phyloP scores from a whole-genome alignment of 2,888 invertebrate species.

The Luperina nickerlii region DNA sequence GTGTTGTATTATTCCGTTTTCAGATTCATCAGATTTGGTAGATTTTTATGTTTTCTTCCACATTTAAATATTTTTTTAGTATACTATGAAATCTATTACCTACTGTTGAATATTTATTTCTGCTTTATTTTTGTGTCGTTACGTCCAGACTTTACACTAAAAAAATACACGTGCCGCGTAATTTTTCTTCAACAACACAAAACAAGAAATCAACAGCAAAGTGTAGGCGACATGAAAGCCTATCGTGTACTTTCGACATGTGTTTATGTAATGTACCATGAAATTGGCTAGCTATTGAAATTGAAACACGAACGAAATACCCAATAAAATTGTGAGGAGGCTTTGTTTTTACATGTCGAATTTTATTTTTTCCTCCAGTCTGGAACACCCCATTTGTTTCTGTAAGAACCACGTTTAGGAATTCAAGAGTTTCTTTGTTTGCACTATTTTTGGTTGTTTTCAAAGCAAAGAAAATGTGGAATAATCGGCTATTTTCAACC shows the following conservation, averaged over 20 bases:
- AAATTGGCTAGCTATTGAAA: constrained; percentile 71
- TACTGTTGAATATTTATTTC: not conserved
- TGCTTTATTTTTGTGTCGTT: not conserved
- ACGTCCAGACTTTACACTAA: too few relatives aligned
- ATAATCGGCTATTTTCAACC: not conserved
- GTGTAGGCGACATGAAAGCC: constrained; percentile 53
- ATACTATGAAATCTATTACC: not conserved
- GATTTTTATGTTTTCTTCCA: not conserved
- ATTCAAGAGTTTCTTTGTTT: constrained; percentile 40
- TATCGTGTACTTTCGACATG: constrained; percentile 63
- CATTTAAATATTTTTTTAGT: too few relatives aligned
- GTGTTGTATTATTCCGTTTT: not conserved
- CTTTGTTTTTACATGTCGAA: constrained; percentile 56
- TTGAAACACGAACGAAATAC: constrained; percentile 65
- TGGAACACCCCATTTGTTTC: constrained; percentile 56
- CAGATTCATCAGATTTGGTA: not conserved
- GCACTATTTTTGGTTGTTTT: constrained; percentile 4
- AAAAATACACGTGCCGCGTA: constrained; percentile 9
- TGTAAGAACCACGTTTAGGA: constrained; percentile 40
- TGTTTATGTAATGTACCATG: constrained; percentile 71
- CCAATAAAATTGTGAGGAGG: constrained; percentile 62
- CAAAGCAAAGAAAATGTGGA: not conserved
- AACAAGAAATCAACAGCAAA: constrained; percentile 53
- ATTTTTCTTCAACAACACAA: constrained; percentile 29
- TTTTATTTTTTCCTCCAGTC: constrained; percentile 20